Base-by-base conservation (phyloP, 53 echinoderm and acorn worm species). In the Zoroaster sp. region DNA sequence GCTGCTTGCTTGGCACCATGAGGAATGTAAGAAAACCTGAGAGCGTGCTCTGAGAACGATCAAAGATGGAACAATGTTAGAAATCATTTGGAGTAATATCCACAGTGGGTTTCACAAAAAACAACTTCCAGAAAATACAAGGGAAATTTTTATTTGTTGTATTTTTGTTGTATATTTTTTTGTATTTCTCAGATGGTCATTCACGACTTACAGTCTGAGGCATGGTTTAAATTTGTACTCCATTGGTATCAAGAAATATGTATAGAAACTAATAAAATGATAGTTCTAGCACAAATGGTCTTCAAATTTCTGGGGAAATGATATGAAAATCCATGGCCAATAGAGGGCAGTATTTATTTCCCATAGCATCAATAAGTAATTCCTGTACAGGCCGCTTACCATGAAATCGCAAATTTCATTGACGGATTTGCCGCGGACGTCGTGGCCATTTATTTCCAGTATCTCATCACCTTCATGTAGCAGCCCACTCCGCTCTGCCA, bases 391-490 rank as follows among this genome's bases (percentile, higher is more conserved):
- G n/a, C 35, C 39, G 78, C 93, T 91, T 73, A 99, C 99, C 95
- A 99, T 91, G 28, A 93, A 82, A 15, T 99, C 99, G 38, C 96
- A 99, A 78, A 99, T 91, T 90, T 99, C 96, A 71, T 99, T 94
- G 83, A 99, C 94, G 35, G 96, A 96, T 67, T 92, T 94, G 51
- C 99, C 99, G 1, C 91, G 94, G 44, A 99, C 91, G 30, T 94
- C 94, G 28, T 87, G 75, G 38, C 96, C 94, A 37, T 99, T 99
- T 54, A 99, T 96, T 59, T 99, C 93, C 72, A 99, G 76, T 74
- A 99, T 94, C 76, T 93, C 88, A 53, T 99, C 99, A 8, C 99
- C 99, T 63, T 99, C 99, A 51, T 96, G 99, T 0, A 99, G 94
- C 32, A 99, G 90, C 23, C 99, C 99, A 43, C 96, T 99, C 88